A percentile compares a stretch with the other conserved stretches of the same genome.
These are phyloP conservation scores for Artibeus lituratus DNA, from an alignment of 2,797 vertebrate species.

Conservation along the genomic window DNA sequence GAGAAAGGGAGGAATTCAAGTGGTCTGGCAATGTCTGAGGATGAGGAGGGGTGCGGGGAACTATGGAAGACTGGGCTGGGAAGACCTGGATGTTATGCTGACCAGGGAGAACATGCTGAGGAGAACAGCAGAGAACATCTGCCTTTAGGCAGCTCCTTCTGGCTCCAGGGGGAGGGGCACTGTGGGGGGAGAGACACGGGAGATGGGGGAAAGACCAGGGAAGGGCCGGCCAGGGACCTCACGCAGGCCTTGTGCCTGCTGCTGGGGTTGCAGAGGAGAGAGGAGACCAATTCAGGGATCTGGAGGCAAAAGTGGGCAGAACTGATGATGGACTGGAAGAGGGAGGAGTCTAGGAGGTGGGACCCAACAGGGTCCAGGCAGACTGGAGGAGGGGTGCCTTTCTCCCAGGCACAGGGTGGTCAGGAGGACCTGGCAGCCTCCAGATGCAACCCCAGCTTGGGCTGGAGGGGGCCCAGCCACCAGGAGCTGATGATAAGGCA, in stretches of 20 bases:
- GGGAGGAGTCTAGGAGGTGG: neutral
- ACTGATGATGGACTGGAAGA: neutral
- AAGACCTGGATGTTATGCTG: accelerated
- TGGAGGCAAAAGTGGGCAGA: neutral
- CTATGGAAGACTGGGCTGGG: accelerated
- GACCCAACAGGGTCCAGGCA: neutral
- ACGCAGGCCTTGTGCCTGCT: neutral
- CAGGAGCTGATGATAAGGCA: neutral
- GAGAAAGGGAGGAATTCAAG: neutral
- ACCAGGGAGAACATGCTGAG: neutral
- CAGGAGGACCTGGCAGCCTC: neutral
- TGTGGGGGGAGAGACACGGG: neutral
- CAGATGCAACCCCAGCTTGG: neutral
- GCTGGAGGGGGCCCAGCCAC: neutral
- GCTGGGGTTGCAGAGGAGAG: neutral
- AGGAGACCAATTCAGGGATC: neutral
- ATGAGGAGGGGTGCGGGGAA: neutral
- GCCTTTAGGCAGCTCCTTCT: neutral
- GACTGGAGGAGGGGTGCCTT: neutral
- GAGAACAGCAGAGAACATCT: neutral
- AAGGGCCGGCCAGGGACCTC: neutral
- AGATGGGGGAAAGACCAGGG: neutral
- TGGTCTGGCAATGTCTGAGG: neutral
- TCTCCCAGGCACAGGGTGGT: too few species aligned
- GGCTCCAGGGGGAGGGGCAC: neutral